phyloP scores from a whole-genome alignment of 2,113 vertebrate species.

The Gallinago media region DNA sequence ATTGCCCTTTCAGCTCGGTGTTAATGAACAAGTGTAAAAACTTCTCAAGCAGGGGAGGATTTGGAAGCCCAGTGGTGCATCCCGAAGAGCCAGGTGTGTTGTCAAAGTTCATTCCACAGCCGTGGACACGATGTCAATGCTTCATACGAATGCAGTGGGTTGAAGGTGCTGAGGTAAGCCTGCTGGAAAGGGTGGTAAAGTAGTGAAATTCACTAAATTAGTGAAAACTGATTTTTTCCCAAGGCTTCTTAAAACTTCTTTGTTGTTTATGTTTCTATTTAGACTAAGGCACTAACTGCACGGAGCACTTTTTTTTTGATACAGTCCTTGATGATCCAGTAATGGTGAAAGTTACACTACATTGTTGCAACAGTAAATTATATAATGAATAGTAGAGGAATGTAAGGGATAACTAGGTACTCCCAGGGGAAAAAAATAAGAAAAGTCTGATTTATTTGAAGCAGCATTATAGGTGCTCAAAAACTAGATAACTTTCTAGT shows the following conservation, averaged over 20 bases:
- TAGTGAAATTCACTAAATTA: neutral
- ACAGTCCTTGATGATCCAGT: neutral
- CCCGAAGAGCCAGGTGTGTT: neutral
- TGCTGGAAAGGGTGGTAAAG: neutral
- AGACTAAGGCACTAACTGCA: neutral
- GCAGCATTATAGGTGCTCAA: neutral
- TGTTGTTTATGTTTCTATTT: neutral
- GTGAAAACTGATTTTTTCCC: neutral
- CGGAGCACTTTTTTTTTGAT: fast-evolving
- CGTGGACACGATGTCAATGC: fast-evolving
- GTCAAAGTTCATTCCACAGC: neutral
- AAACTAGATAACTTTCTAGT: neutral
- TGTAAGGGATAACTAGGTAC: neutral
- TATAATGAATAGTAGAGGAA: neutral
- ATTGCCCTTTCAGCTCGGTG: slow-evolving; percentile 66
- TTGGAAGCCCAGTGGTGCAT: neutral
- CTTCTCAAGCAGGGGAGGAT: neutral
- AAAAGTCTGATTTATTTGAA: neutral
- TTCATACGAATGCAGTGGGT: neutral
- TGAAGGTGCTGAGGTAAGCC: neutral
- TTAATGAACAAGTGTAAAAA: slow-evolving; percentile 55
- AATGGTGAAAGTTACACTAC: neutral
- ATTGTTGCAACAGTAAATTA: neutral
- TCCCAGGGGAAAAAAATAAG: neutral
- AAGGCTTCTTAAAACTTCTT: neutral